Evolutionary conservation across 2,888 invertebrate species (phyloP), one percentile per base, ranked within the genome.

Genomic region (Palloptera scutellata): DNA sequence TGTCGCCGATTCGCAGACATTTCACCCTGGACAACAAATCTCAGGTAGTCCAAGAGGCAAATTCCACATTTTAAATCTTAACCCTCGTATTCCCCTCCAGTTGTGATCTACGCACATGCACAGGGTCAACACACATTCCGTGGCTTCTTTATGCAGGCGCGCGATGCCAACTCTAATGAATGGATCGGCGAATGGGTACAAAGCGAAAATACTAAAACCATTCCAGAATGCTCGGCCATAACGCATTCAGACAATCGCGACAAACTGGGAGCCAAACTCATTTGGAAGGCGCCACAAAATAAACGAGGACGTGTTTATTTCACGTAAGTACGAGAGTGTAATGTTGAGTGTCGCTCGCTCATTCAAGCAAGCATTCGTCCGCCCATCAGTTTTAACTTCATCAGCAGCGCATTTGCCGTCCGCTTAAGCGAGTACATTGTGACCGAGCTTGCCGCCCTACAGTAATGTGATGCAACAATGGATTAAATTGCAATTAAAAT

Each of bases 81-180:
- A 13, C 30, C 54, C n/a, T 13, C 10, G 12, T 1, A 45, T 17
- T 42, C 41, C 10, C 15, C 12, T 55, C 53, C 70, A 68, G 83
- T 83, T 72, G 76, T 81, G 15, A 81, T 83, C 58, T 83, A 83
- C 71, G 76, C 81, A 1, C 74, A 74, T 48, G 57, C 63, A 8
- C 69, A 72, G 67, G 30, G 74, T 42, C 75, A 77, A 1, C 80
- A 84, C 12, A 84, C 89, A 1, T 93, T 94, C 86, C 91, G 92
- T 76, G 93, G 94, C n/a, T 94, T 93, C 87, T 92, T 94, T 84
- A 85, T 94, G 57, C 94, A 94, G 86, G 93, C 92, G 0, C 89
- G 93, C 52, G 92, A 93, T 75, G 88, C 87, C 11, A 87, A 89
- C 68, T 88, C 89, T 0, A 88, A 92, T 78, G 87, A 90, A 70